Conservation (phyloP, 2,797 vertebrate genomes). For the Coluber constrictor region DNA sequence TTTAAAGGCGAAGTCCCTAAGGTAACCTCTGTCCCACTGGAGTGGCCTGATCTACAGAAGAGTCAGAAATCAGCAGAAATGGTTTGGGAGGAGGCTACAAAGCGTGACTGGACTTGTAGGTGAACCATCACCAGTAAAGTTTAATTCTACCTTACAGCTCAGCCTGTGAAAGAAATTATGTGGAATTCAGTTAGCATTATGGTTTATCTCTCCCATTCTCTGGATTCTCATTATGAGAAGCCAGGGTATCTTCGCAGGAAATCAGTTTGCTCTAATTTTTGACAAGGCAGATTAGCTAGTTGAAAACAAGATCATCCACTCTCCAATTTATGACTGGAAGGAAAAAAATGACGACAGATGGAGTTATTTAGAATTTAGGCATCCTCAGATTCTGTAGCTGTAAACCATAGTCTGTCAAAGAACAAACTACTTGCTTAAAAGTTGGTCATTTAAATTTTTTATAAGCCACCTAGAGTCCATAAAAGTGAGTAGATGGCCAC, state of each 20-base stretch:
- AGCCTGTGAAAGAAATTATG: background rate
- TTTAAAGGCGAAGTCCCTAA: conserved; percentile 1
- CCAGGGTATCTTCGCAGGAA: background rate
- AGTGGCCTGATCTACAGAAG: background rate
- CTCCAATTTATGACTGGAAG: too few relatives aligned
- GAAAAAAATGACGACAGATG: background rate
- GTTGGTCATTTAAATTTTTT: background rate
- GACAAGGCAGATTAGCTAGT: background rate
- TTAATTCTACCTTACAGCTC: too few relatives aligned
- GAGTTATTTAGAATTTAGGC: background rate
- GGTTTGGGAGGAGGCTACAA: background rate
- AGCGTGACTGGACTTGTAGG: too few relatives aligned
- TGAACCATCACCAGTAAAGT: background rate
- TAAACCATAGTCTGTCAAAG: background rate
- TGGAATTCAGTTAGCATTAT: background rate
- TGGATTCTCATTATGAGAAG: background rate
- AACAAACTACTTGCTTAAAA: background rate
- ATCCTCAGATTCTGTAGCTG: background rate
- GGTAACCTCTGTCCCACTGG: background rate
- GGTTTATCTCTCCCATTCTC: background rate
- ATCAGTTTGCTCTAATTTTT: background rate
- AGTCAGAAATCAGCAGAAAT: too few relatives aligned
- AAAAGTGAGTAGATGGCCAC: too few relatives aligned
- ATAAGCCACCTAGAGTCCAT: too few relatives aligned
- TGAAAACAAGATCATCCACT: background rate